Evolutionary conservation across 30 jellyfish, hydroid and myxozoan species (phyloP).

Genomic region (Cassiopea xamachana): DNA sequence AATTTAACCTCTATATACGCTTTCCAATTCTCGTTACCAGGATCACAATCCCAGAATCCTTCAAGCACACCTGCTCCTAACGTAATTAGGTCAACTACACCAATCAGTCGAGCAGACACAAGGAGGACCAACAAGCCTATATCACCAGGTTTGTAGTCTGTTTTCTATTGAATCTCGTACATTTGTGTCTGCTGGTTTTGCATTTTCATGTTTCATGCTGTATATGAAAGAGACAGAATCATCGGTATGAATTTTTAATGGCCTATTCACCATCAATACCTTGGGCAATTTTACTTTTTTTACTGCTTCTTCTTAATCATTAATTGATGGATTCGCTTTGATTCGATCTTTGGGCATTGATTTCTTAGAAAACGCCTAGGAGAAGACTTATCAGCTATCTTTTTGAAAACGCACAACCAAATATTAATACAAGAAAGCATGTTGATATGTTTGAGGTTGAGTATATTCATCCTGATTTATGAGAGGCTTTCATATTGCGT

Average conservation of each 20-base stretch:
- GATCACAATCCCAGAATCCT: conserved; percentile 25
- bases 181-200: background rate
- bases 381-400: too few species aligned
- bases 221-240: background rate
- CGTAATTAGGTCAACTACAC: conserved; percentile 5
- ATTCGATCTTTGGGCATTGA: background rate
- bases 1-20: too few species aligned
- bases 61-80: conserved; percentile 15
- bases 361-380: too few species aligned
- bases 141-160: conserved; percentile 25
- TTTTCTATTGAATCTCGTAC: background rate
- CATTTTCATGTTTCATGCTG: background rate
- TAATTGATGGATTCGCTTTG: background rate
- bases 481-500: too few species aligned
- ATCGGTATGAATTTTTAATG: background rate
- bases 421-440: too few species aligned
- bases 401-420: too few species aligned
- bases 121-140: conserved; percentile 10
- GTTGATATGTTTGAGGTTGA: too few species aligned
- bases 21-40: background rate
- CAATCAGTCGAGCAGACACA: background rate
- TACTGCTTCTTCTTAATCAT: background rate
- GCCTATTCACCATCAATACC: background rate
- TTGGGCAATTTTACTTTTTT: background rate
- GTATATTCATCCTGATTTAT: too few species aligned